Percentiles rank a stretch among this genome's conserved stretches.
Conservation (phyloP, 2,888 invertebrate genomes). For the Dolichopus griseipennis region DNA sequence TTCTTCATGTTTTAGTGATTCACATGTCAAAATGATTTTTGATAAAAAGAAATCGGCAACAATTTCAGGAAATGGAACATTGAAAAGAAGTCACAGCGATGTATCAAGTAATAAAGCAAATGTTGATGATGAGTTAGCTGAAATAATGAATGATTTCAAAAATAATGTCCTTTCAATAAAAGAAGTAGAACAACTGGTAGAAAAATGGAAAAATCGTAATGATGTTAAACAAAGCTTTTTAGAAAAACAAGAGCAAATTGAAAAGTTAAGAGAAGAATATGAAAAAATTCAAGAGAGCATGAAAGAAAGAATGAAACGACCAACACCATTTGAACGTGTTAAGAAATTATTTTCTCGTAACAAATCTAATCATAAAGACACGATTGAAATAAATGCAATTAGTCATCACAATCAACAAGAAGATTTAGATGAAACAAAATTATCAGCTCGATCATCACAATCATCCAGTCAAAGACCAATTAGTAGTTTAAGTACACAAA, state of each 20-base stretch:
- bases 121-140: slow-evolving; percentile 65
- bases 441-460: slow-evolving; percentile 34
- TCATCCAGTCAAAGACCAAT: slow-evolving; percentile 49
- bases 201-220: slow-evolving; percentile 78
- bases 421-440: slow-evolving; percentile 37
- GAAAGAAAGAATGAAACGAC: slow-evolving; percentile 64
- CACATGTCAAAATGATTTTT: slow-evolving; percentile 23
- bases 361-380: slow-evolving; percentile 42
- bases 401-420: slow-evolving; percentile 22
- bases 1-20: neutral
- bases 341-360: slow-evolving; percentile 63
- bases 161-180: slow-evolving; percentile 78
- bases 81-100: slow-evolving; percentile 40
- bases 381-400: slow-evolving; percentile 19
- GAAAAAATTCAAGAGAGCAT: slow-evolving; percentile 72
- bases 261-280: slow-evolving; percentile 70
- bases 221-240: slow-evolving; percentile 79
- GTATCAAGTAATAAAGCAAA: slow-evolving; percentile 37
- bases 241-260: slow-evolving; percentile 74
- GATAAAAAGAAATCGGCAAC: slow-evolving; percentile 19
- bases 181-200: slow-evolving; percentile 76
- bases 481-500: slow-evolving; percentile 59
- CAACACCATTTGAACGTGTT: slow-evolving; percentile 72
- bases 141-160: slow-evolving; percentile 82
- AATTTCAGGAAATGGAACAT: slow-evolving; percentile 30